These are phyloP conservation scores for Zenarchopterus dispar DNA, from an alignment of 2,797 vertebrate genomes.

Conservation along the genomic window DNA sequence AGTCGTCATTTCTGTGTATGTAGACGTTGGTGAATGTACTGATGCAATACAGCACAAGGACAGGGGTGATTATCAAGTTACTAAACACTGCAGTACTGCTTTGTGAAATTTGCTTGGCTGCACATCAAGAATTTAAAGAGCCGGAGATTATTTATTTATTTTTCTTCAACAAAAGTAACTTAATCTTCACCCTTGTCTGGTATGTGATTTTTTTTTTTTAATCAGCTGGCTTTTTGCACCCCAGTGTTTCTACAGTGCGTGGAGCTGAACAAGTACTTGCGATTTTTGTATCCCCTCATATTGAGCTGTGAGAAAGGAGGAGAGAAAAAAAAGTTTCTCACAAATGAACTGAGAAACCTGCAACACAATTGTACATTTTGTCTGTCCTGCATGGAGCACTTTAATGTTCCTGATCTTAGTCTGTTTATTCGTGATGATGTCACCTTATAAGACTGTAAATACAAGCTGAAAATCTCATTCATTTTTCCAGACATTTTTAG, in stretches of 20 bases:
- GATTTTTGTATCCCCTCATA: conserved; percentile 45
- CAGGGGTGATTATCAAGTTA: conserved; percentile 55
- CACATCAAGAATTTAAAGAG: conserved; percentile 30
- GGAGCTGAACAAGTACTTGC: conserved; percentile 43
- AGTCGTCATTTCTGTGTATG: conserved; percentile 49
- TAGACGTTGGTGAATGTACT: conserved; percentile 76
- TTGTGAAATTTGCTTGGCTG: conserved; percentile 12
- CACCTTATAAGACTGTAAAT: conserved; percentile 71
- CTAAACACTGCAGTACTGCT: conserved; percentile 17
- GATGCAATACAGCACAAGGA: conserved; percentile 73
- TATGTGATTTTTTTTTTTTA: conserved; percentile 39
- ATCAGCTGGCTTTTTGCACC: conserved; percentile 48
- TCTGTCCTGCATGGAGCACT: conserved; percentile 84
- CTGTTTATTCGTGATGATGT: conserved; percentile 70
- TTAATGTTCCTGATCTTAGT: conserved; percentile 79
- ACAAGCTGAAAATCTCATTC: conserved; percentile 37
- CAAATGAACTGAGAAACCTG: conserved; percentile 66
- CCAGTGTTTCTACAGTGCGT: conserved; percentile 22
- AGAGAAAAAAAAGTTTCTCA: conserved; percentile 31
- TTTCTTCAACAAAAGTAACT: conserved; percentile 33
- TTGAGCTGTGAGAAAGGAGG: conserved; percentile 15
- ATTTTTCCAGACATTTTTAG: conserved; percentile 20
- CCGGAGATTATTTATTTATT: background rate
- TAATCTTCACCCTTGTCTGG: conserved; percentile 50
- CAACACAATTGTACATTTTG: conserved; percentile 72